Percentiles rank a stretch among this genome's conserved stretches.
Conservation (phyloP, 1,140 invertebrate genomes). For the Sinonovacula constricta region DNA sequence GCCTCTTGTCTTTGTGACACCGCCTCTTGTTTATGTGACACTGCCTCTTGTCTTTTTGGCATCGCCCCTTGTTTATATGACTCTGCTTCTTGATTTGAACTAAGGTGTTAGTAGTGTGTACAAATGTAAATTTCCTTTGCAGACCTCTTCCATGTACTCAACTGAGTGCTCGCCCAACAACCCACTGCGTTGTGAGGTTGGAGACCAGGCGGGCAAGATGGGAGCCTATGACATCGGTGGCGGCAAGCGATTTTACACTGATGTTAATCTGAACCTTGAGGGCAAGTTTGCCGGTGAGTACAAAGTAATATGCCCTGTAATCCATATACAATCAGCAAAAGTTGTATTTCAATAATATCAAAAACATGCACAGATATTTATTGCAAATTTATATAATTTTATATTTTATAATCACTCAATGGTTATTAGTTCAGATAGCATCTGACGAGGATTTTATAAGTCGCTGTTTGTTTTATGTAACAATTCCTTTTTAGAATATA, state of each 20-base stretch:
- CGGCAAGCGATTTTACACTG: constrained; percentile 87
- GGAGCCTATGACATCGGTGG: constrained; percentile 91
- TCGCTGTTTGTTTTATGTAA: background rate
- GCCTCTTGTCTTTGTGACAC: no score
- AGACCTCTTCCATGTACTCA: background rate
- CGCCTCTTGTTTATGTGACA: no score
- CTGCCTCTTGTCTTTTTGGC: no score
- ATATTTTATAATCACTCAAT: no score
- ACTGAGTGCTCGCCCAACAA: constrained; percentile 91
- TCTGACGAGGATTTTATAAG: background rate
- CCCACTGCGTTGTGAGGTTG: constrained; percentile 94
- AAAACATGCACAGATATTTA: background rate
- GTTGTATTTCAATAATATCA: background rate
- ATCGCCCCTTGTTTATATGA: no score
- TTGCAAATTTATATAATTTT: background rate
- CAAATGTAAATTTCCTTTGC: background rate
- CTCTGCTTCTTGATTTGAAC: no score
- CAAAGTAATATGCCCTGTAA: background rate
- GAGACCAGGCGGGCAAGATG: constrained; percentile 91
- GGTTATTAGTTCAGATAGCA: background rate
- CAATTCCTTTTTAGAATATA: background rate
- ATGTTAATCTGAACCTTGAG: constrained; percentile 91
- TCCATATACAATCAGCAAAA: background rate
- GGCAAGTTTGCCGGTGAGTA: constrained; percentile 76
- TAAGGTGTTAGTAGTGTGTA: no score